phyloP scores from a whole-genome alignment of 2,113 vertebrate species.

The Oxyruncus cristatus region DNA sequence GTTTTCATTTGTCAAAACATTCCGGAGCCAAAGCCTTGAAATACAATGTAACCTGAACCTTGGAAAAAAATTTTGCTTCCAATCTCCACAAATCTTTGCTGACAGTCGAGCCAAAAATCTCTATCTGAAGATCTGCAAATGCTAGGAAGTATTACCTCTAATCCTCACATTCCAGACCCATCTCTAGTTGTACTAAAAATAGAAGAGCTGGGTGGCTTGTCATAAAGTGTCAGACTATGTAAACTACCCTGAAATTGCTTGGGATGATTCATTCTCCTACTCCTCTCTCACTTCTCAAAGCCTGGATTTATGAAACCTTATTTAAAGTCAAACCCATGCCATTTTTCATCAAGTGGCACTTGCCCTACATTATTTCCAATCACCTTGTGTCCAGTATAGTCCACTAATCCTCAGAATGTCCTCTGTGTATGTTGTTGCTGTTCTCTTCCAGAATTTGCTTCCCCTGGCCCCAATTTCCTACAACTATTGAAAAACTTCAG shows the following conservation, averaged over 20 bases:
- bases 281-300: neutral
- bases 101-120: neutral
- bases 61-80: neutral
- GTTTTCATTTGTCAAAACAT: neutral
- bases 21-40: neutral
- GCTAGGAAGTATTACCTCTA: neutral
- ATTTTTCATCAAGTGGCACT: neutral
- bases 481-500: neutral
- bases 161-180: neutral
- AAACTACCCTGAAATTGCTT: constrained; percentile 24
- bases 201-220: neutral
- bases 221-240: constrained; percentile 3
- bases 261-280: constrained; percentile 15
- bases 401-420: neutral
- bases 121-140: neutral
- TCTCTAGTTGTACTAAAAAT: constrained; percentile 1
- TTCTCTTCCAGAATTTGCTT: neutral
- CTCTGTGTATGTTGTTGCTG: neutral
- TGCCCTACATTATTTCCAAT: neutral
- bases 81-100: constrained; percentile 12
- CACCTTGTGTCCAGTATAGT: neutral
- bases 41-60: neutral
- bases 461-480: neutral
- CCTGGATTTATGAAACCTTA: constrained; percentile 2
- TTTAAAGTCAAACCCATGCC: neutral